These are phyloP conservation scores for Rotaria macrura DNA, from an alignment of 2,888 invertebrate genomes.

Conservation along the genomic window DNA sequence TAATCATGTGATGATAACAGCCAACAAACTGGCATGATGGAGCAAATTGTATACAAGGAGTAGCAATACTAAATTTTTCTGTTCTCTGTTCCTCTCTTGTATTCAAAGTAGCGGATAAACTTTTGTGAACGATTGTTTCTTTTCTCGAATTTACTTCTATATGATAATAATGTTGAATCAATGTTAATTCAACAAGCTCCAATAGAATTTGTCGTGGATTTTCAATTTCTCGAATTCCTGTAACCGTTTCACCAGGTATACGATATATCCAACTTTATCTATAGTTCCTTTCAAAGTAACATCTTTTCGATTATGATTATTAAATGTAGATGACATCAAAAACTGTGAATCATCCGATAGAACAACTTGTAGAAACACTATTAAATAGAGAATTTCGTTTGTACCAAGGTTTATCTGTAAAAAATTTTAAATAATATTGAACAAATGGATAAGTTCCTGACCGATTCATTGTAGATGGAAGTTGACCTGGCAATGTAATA, in stretches of 20 bases:
- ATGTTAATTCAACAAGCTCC: not conserved
- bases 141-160: not conserved
- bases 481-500: not conserved
- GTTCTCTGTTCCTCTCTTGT: not conserved
- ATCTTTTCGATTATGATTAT: not conserved
- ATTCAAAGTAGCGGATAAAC: not conserved
- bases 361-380: not conserved
- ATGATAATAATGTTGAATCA: not conserved
- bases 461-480: not conserved
- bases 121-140: not conserved
- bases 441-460: not conserved
- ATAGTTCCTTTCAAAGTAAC: not conserved
- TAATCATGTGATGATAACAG: not conserved
- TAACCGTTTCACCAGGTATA: not conserved
- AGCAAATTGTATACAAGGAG: not conserved
- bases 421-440: not conserved
- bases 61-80: not conserved
- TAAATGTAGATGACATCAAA: not conserved
- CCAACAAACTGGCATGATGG: not conserved
- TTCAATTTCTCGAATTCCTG: not conserved
- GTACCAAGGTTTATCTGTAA: not conserved
- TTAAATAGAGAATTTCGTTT: not conserved
- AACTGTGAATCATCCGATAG: not conserved
- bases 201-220: not conserved
- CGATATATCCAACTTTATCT: not conserved